Percentiles rank a stretch among this genome's conserved stretches.
Conservation (phyloP, 1,140 invertebrate species). For the Brachionus sp. region DNA sequence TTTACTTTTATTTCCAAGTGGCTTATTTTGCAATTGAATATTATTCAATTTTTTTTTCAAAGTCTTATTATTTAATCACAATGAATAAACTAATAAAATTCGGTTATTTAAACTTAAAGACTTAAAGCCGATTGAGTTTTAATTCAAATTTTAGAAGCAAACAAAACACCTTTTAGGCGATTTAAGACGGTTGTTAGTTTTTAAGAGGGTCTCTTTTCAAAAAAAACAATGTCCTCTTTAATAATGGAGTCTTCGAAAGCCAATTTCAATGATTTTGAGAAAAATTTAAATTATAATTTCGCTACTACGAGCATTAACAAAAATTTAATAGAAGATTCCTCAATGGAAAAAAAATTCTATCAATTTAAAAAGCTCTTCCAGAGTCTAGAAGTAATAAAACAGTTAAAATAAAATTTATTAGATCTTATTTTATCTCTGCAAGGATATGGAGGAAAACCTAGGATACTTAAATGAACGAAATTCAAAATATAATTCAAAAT, state of each 20-base stretch:
- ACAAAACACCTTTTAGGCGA: neutral
- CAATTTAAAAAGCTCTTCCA: constrained; percentile 12
- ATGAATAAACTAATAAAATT: constrained; percentile 7
- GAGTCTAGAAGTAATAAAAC: neutral
- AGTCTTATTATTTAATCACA: constrained; percentile 33
- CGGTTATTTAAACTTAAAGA: constrained; percentile 9
- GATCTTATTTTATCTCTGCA: neutral
- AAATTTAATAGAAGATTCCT: neutral
- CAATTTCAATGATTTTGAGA: constrained; percentile 9
- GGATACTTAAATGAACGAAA: neutral
- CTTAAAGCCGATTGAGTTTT: neutral
- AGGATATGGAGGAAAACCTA: neutral
- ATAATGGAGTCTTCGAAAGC: constrained; percentile 13
- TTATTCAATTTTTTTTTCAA: constrained; percentile 16
- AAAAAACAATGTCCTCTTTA: constrained; percentile 7
- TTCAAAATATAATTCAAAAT: neutral
- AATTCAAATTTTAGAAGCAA: neutral
- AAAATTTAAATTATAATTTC: constrained; percentile 6
- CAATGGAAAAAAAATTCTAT: constrained; percentile 11
- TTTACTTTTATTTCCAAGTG: constrained; percentile 12
- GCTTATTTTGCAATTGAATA: constrained; percentile 5
- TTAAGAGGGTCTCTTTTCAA: neutral
- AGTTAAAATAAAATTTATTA: neutral
- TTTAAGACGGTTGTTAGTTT: constrained; percentile 5
- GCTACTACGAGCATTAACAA: constrained; percentile 8